Base-by-base conservation (phyloP, 2,797 vertebrate genomes). In the Onychomys torridus region DNA sequence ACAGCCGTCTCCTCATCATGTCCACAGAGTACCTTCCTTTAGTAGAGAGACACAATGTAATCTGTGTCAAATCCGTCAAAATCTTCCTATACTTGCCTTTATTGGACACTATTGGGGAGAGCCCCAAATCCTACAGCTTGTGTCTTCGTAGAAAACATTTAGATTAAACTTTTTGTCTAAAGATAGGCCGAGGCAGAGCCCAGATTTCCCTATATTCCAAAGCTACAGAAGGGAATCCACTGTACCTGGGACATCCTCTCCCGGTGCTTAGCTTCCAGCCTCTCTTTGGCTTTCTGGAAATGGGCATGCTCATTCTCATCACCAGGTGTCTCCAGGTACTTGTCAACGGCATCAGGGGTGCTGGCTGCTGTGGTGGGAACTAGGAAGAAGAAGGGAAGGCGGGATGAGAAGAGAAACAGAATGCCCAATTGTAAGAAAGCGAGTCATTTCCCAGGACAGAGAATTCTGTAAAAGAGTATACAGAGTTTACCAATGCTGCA, bases 211-310 rank as follows among this genome's bases (percentile, higher is more conserved):
- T 1, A 0, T 0, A 9, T 0, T 0, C 4, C 0, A 46, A 17
- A 52, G 23, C 21, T 9, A n/a, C 43, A n/a, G 61, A 21, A 65
- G 76, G n/a, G 57, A 21, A 4, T 6, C 16, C 12, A 11, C 10
- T 89, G 93, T 98, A 99, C 99, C 99, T 99, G 99, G 78, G 99
- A 99, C 99, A 99, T 99, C 93, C 99, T 99, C 98, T 99, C 99
- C 0, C 99, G 99, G 98, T 99, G 99, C 92, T 99, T 99, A 91
- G 99, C 99, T 98, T 99, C 99, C 91, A 99, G 99, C 61, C 99
- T 99, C 97, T 99, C 99, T 97, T 99, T 99, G 95, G 99, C 99
- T 98, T 99, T 99, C 98, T 99, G 99, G 98, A 99, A 99, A 97
- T 99, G 99, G 93, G 99, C 99, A 3, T 99, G 99, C 6, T 99